A percentile compares a stretch with the other conserved stretches of the same genome.
These are phyloP conservation scores for Muscicapa striata DNA, from an alignment of 2,797 vertebrate species.

Conservation along the genomic window DNA sequence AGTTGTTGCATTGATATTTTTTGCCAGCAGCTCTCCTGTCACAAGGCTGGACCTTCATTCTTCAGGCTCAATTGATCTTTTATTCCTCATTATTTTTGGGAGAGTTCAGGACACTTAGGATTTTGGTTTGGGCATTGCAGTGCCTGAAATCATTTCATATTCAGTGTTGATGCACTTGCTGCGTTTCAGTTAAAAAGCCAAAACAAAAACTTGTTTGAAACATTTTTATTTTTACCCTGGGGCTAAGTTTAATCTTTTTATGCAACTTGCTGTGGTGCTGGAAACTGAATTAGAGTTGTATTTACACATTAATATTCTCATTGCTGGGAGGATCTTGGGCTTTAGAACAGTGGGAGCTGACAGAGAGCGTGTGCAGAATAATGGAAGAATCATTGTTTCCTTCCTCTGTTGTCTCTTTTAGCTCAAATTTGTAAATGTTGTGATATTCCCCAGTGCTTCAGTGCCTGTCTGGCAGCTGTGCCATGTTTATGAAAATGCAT, in stretches of 20 bases:
- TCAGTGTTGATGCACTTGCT: not conserved
- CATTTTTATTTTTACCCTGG: not conserved
- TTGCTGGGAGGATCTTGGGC: conserved; percentile 1
- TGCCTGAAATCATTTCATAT: not conserved
- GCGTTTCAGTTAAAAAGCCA: not conserved
- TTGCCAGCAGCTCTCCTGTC: not conserved
- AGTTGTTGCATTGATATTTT: not conserved
- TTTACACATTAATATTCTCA: conserved; percentile 18
- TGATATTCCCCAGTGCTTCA: conserved; percentile 15
- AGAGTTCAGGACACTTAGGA: not conserved
- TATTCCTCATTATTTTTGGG: not conserved
- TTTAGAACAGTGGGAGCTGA: not conserved
- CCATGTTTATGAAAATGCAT: conserved; percentile 45
- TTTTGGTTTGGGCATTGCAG: not conserved
- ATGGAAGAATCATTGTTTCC: not conserved
- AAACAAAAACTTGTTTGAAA: not conserved
- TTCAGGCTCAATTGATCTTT: not conserved
- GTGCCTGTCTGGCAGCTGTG: conserved; percentile 39
- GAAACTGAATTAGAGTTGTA: conserved; percentile 28
- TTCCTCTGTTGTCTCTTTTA: not conserved
- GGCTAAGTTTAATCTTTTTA: conserved; percentile 18
- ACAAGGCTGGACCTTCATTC: not conserved
- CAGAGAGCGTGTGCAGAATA: not conserved
- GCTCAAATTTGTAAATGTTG: conserved; percentile 37
- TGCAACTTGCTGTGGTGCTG: not conserved